phyloP scores from a whole-genome alignment of 1,140 invertebrate genomes.

The Lepidostoma basale region DNA sequence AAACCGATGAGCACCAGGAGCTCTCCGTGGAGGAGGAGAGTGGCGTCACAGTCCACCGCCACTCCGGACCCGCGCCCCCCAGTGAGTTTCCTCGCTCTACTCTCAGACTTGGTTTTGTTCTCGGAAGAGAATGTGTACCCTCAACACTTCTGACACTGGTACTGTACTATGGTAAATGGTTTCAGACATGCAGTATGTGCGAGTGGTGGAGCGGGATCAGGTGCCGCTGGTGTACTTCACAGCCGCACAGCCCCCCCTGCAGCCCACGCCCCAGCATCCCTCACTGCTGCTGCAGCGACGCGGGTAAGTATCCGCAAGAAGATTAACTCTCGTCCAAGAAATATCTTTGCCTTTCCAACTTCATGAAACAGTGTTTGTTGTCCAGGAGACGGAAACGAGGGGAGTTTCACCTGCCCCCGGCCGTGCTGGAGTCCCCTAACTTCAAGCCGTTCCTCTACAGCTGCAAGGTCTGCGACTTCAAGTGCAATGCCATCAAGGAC shows the following conservation, averaged over 20 bases:
- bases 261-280: background rate
- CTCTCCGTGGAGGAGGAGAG: too few relatives aligned
- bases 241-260: slow-evolving; percentile 2
- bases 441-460: slow-evolving; percentile 58
- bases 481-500: slow-evolving; percentile 58
- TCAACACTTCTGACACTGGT: too few relatives aligned
- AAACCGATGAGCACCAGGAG: too few relatives aligned
- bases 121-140: too few relatives aligned
- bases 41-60: too few relatives aligned
- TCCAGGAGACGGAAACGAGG: slow-evolving; percentile 45
- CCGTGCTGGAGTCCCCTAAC: slow-evolving; percentile 52
- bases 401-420: slow-evolving; percentile 51
- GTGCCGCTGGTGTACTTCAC: slow-evolving; percentile 40
- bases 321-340: too few relatives aligned
- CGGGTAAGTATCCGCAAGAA: slow-evolving; percentile 4
- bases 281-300: background rate
- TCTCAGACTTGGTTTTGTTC: too few relatives aligned
- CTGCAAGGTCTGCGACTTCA: slow-evolving; percentile 56
- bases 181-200: slow-evolving; percentile 80
- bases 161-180: too few relatives aligned
- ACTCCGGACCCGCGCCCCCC: too few relatives aligned
- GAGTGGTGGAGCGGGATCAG: slow-evolving; percentile 64
- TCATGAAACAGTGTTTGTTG: too few relatives aligned
- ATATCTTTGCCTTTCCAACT: too few relatives aligned
- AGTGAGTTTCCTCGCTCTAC: too few relatives aligned